Conservation (phyloP, 2,888 invertebrate genomes). For the Mythimna lalbum region DNA sequence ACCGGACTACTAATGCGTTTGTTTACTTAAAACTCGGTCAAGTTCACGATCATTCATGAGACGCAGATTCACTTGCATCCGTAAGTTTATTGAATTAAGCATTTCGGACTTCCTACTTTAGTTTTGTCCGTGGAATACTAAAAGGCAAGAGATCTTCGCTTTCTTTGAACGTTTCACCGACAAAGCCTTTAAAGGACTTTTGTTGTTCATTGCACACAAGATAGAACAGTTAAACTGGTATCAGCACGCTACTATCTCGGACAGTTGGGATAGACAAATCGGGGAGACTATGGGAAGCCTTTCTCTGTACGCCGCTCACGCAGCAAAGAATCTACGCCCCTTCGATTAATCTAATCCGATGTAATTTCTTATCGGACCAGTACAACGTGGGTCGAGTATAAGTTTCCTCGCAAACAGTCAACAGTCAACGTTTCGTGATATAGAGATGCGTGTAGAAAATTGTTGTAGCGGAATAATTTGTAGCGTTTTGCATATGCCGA, state of each 20-base stretch:
- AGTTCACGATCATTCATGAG: constrained; percentile 58
- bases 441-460: constrained; percentile 76
- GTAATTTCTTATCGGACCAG: constrained; percentile 69
- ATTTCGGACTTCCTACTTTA: constrained; percentile 15
- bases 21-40: constrained; percentile 67
- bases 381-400: constrained; percentile 63
- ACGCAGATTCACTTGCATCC: constrained; percentile 47
- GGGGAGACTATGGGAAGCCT: constrained; percentile 75
- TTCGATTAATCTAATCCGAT: constrained; percentile 76
- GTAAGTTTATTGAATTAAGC: constrained; percentile 55
- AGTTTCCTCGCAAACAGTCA: constrained; percentile 59
- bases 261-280: constrained; percentile 70
- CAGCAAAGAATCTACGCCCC: constrained; percentile 69
- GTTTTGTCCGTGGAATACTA: constrained; percentile 29
- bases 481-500: constrained; percentile 74
- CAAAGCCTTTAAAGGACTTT: constrained; percentile 29
- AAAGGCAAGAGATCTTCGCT: constrained; percentile 23
- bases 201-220: constrained; percentile 20
- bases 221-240: constrained; percentile 60
- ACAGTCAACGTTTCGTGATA: constrained; percentile 56
- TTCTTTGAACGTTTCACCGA: constrained; percentile 34
- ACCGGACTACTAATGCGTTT: constrained; percentile 72
- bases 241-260: constrained; percentile 74
- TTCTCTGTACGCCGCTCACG: constrained; percentile 70
- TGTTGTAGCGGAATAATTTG: constrained; percentile 76